A percentile compares a stretch with the other conserved stretches of the same genome.
Evolutionary conservation across 2,113 vertebrate species (phyloP).

Genomic region (Micronycteris hirsuta): DNA sequence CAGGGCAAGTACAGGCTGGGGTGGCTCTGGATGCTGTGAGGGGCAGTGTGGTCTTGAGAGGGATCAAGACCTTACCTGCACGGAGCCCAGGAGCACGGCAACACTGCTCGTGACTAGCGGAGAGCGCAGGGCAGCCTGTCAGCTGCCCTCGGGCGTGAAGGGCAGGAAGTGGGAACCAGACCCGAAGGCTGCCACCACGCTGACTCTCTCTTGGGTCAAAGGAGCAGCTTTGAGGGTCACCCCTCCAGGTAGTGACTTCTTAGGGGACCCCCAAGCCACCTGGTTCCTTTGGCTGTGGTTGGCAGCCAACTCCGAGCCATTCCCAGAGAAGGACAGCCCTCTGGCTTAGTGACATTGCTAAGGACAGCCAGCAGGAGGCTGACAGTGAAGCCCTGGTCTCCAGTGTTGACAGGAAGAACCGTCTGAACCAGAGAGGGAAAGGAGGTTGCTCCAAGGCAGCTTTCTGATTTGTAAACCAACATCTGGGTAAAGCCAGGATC

Average conservation of each 20-base stretch:
- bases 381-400: background rate
- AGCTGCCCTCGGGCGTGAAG: background rate
- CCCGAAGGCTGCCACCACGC: background rate
- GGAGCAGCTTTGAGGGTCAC: background rate
- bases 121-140: background rate
- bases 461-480: background rate
- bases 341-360: background rate
- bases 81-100: background rate
- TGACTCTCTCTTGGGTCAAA: background rate
- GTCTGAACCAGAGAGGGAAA: background rate
- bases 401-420: background rate
- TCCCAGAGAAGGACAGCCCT: background rate
- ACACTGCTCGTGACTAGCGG: accelerated
- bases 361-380: background rate
- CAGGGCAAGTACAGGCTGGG: background rate
- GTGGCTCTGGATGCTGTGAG: background rate
- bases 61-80: background rate
- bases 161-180: no score
- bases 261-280: background rate
- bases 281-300: background rate
- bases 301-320: no score
- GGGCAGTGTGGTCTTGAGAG: background rate
- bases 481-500: background rate
- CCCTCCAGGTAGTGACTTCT: background rate
- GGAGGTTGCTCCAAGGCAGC: background rate